Conservation (phyloP, 2,888 invertebrate genomes). For the Leptothorax acervorum region DNA sequence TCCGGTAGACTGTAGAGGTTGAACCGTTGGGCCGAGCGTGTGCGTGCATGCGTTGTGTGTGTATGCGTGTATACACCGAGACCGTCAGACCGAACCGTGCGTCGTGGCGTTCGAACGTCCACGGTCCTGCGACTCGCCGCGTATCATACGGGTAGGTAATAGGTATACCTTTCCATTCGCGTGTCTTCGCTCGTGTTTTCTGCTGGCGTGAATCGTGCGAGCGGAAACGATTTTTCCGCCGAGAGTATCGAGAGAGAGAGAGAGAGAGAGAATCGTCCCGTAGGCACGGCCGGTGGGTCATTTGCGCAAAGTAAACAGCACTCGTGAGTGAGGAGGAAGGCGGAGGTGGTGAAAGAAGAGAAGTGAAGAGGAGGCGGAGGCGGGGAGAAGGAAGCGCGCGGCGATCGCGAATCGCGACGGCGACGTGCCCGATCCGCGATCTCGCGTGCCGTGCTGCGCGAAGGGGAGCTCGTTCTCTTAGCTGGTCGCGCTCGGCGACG, state of each 20-base stretch:
- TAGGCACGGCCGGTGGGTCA: neutral
- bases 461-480: neutral
- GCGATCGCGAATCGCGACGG: conserved; percentile 5
- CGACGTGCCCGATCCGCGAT: conserved; percentile 17
- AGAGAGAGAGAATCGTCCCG: too few species aligned
- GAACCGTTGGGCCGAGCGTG: neutral
- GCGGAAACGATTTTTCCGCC: neutral
- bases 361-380: neutral
- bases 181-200: neutral
- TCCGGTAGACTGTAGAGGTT: neutral
- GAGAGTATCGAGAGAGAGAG: too few species aligned
- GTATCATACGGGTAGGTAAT: neutral
- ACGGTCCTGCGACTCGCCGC: neutral
- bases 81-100: neutral
- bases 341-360: too few species aligned
- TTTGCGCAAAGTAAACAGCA: conserved; percentile 19
- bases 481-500: neutral
- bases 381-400: conserved; percentile 13
- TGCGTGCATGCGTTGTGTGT: neutral
- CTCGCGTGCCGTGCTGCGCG: neutral
- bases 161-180: neutral
- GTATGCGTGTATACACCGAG: neutral
- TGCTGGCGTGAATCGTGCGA: neutral
- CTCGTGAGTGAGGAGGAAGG: neutral
- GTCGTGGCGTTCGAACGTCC: conserved; percentile 23